Evolutionary conservation across 1,140 invertebrate species (phyloP), one percentile per base, ranked within the genome.

Genomic region (Drosophila sulfurigaster): DNA sequence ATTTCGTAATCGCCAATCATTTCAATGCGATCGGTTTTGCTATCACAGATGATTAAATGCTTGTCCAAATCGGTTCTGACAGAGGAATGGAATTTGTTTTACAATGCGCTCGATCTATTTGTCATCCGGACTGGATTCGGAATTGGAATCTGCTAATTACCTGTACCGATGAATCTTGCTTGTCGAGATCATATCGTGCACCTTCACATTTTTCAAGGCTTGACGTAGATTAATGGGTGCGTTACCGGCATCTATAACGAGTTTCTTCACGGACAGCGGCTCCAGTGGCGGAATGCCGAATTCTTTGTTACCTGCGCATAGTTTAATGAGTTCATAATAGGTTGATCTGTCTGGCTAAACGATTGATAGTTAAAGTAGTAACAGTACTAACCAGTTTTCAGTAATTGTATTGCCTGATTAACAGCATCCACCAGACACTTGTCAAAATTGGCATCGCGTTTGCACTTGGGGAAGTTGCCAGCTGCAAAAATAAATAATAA

Each of bases 1-100:
- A 96, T 93, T 51, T 95, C 94, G 74, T 96, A 96, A 78, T 96
- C 93, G 0, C 94, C 95, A 4, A 95, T 82, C 77, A 96, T 94
- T 70, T 95, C 94, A 69, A 95, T 90, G 85, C 92, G 82, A 70
- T 94, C 81, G 63, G 94, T 93, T 25, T 93, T 71, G 77, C 93
- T 93, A 89, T 94, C 90, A 82, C 91, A 92, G 68, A 92, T 90
- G 20, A 92, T 92, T 16, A 92, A 63, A 78, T 92, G 78, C 28
- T 93, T 94, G 3, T 94, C 81, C 65, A 93, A 91, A 65, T 94
- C 93, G 51, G 94, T 91, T 60, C 94, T 94, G 16, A 10, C 46
- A 57, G 13, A 46, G 10, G 28, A 38, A 15, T 43, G 32, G 35
- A 92, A 90, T 46, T 20, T 46, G 30, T 6, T 25, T 48, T 45